phyloP scores from a whole-genome alignment of 2,113 vertebrate species.

The Onychostruthus taczanowskii region DNA sequence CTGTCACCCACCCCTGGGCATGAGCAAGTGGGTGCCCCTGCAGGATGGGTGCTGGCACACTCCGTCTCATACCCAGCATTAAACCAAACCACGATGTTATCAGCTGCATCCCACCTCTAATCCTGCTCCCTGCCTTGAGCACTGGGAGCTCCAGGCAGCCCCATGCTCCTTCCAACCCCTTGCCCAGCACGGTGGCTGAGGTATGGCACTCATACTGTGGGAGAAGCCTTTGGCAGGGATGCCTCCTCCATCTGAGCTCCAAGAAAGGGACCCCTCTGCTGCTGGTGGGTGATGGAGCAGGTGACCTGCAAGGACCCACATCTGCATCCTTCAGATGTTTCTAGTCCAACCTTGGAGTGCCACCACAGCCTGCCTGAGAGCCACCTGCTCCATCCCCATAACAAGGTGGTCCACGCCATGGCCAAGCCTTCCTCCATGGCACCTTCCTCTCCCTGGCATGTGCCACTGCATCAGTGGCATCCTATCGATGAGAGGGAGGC shows the following conservation, averaged over 20 bases:
- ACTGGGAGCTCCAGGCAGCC: neutral
- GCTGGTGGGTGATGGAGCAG: neutral
- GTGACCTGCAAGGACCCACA: neutral
- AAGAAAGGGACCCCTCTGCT: neutral
- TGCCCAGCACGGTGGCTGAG: neutral
- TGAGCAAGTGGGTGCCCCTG: neutral
- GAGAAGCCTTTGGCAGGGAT: neutral
- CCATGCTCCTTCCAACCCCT: neutral
- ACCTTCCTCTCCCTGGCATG: neutral
- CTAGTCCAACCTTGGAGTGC: neutral
- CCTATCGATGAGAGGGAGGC: neutral
- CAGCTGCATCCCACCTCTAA: neutral
- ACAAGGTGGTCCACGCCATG: accelerated
- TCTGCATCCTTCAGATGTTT: neutral
- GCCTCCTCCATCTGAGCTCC: neutral
- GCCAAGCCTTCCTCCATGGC: neutral
- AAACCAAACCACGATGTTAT: neutral
- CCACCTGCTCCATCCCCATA: neutral
- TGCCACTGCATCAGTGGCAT: neutral
- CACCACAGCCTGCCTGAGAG: neutral
- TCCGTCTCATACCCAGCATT: accelerated
- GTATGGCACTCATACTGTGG: neutral
- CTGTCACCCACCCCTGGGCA: accelerated
- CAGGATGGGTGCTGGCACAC: neutral
- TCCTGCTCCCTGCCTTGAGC: neutral